Conservation (phyloP, 2,888 invertebrate species). For the Thera britannica region DNA sequence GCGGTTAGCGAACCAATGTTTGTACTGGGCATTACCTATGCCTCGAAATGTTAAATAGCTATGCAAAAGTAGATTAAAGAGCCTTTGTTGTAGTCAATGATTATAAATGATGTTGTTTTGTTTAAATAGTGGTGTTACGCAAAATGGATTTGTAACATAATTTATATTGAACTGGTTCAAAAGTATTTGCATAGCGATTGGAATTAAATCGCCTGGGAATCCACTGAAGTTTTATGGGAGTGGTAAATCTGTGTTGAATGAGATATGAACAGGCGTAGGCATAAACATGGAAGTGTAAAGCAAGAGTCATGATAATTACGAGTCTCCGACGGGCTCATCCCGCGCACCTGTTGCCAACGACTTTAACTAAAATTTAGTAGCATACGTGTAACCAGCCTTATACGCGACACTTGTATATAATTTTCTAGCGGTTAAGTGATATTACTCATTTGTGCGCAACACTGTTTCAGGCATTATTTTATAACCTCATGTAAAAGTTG, state of each 20-base stretch:
- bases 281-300: conserved; percentile 49
- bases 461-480: conserved; percentile 50
- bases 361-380: conserved; percentile 80
- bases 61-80: conserved; percentile 47
- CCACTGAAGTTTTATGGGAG: conserved; percentile 29
- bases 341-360: conserved; percentile 80
- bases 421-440: conserved; percentile 73
- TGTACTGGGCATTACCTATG: conserved; percentile 55
- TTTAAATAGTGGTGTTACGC: conserved; percentile 35
- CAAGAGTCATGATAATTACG: conserved; percentile 74
- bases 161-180: conserved; percentile 31
- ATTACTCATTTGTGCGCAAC: conserved; percentile 60
- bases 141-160: conserved; percentile 39
- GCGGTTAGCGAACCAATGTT: conserved; percentile 71
- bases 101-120: conserved; percentile 41
- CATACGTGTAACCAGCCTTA: conserved; percentile 73
- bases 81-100: conserved; percentile 43
- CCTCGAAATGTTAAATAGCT: conserved; percentile 50
- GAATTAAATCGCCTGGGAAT: conserved; percentile 26
- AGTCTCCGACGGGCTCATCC: conserved; percentile 71
- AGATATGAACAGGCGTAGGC: conserved; percentile 27
- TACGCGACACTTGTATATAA: conserved; percentile 75
- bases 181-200: conserved; percentile 33
- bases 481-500: conserved; percentile 20
- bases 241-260: conserved; percentile 32